Evolutionary conservation across 2,888 invertebrate species (phyloP).

Genomic region (Sceliomorpha sp.): DNA sequence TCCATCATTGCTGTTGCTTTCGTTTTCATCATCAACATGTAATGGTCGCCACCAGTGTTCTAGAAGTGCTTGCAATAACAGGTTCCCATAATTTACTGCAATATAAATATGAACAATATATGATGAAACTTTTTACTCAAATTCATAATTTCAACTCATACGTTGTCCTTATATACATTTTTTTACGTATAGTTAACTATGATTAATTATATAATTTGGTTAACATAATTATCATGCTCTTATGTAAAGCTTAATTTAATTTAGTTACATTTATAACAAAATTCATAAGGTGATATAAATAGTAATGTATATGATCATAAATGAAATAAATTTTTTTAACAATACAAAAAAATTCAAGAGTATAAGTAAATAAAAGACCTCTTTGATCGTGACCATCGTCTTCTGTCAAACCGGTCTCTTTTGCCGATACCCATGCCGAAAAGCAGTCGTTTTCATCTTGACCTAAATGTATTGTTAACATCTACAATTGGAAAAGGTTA

Average conservation of each 20-base stretch:
- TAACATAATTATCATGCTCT: too few species aligned
- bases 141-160: constrained; percentile 5
- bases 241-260: too few species aligned
- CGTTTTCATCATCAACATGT: constrained; percentile 87
- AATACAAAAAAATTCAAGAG: too few species aligned
- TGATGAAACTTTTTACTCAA: too few species aligned
- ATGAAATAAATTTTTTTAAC: too few species aligned
- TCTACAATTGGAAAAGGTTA: constrained; percentile 82
- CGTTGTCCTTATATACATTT: too few species aligned
- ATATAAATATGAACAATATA: constrained; percentile 38
- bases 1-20: constrained; percentile 84
- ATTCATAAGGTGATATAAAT: constrained; percentile 29
- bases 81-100: constrained; percentile 95
- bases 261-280: too few species aligned
- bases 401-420: constrained; percentile 93
- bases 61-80: constrained; percentile 95
- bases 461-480: constrained; percentile 97
- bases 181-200: too few species aligned
- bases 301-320: too few species aligned
- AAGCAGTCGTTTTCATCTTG: constrained; percentile 99
- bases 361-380: constrained; percentile 83
- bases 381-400: constrained; percentile 88
- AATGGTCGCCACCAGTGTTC: constrained; percentile 95
- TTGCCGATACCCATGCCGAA: constrained; percentile 98
- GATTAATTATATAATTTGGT: too few species aligned